Conservation (phyloP, 2,888 invertebrate species). For the Coelinius sp. region DNA sequence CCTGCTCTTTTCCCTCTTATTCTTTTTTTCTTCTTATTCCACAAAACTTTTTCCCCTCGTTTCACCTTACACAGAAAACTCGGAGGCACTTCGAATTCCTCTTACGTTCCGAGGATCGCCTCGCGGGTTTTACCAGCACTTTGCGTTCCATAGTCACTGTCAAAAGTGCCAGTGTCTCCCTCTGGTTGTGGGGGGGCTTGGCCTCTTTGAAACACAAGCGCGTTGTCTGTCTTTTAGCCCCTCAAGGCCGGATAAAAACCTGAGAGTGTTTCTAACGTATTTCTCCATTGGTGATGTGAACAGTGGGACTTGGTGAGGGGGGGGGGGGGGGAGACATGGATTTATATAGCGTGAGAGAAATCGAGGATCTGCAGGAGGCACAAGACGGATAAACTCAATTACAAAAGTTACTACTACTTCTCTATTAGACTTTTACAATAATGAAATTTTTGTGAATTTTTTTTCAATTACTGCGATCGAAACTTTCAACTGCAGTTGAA, state of each 20-base stretch:
- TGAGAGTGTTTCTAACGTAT: slow-evolving; percentile 43
- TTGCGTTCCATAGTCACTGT: slow-evolving; percentile 34
- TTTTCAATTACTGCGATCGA: too few relatives aligned
- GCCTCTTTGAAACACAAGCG: slow-evolving; percentile 16
- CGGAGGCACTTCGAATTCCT: slow-evolving; percentile 29
- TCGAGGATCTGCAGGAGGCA: slow-evolving; percentile 50
- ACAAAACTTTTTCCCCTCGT: slow-evolving; percentile 1
- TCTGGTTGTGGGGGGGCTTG: slow-evolving; percentile 19
- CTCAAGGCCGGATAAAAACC: slow-evolving; percentile 42
- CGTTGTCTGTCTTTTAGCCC: slow-evolving; percentile 16
- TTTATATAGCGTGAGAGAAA: slow-evolving; percentile 39
- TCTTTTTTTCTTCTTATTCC: slow-evolving; percentile 15
- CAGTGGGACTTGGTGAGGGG: slow-evolving; percentile 29
- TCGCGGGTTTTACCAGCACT: slow-evolving; percentile 35
- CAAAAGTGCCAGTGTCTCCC: slow-evolving; percentile 35
- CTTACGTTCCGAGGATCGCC: slow-evolving; percentile 32
- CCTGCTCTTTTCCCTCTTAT: slow-evolving; percentile 5
- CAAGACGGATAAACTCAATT: slow-evolving; percentile 66
- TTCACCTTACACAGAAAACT: slow-evolving; percentile 26
- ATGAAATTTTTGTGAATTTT: too few relatives aligned
- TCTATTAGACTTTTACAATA: too few relatives aligned
- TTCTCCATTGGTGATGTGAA: slow-evolving; percentile 33
- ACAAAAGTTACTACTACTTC: slow-evolving; percentile 61
- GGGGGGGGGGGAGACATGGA: slow-evolving; percentile 32
- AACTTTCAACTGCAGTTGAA: too few relatives aligned